Percentiles rank a stretch among this genome's conserved stretches.
phyloP scores from a whole-genome alignment of 1,140 invertebrate genomes.

The Solen grandis region DNA sequence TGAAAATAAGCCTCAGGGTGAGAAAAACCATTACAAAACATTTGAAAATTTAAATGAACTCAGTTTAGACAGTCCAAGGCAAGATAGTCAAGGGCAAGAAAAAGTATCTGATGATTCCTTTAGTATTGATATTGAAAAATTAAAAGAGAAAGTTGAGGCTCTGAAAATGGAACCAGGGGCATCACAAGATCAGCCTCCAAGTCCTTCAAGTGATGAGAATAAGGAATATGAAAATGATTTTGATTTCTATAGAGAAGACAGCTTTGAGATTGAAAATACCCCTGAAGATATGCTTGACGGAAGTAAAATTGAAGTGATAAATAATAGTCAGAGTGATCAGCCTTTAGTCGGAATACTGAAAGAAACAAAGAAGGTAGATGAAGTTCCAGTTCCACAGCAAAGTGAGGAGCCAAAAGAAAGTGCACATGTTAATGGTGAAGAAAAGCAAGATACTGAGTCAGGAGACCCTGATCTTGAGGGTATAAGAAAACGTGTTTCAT shows the following conservation, averaged over 20 bases:
- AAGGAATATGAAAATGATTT: background rate
- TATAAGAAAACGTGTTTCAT: conserved; percentile 42
- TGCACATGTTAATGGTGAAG: background rate
- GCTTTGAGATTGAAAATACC: background rate
- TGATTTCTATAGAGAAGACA: background rate
- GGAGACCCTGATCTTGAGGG: conserved; percentile 1
- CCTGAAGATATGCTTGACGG: background rate
- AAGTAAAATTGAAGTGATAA: background rate
- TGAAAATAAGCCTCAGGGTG: conserved; percentile 8
- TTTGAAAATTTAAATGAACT: conserved; percentile 52
- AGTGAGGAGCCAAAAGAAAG: conserved; percentile 36
- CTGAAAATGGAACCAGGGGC: background rate
- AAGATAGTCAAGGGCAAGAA: background rate
- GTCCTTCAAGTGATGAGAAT: background rate
- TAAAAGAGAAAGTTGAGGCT: conserved; percentile 37
- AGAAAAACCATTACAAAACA: conserved; percentile 46
- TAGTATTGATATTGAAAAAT: conserved; percentile 37
- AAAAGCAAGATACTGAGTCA: background rate
- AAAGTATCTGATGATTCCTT: background rate
- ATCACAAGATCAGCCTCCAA: background rate
- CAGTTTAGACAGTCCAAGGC: conserved; percentile 10
- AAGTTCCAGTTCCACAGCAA: conserved; percentile 13
- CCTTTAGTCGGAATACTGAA: conserved; percentile 46
- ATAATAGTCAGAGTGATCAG: conserved; percentile 26
- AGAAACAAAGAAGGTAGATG: conserved; percentile 23